Conservation (phyloP, 2,797 vertebrate genomes). For the Neosilurus mollespiculum region DNA sequence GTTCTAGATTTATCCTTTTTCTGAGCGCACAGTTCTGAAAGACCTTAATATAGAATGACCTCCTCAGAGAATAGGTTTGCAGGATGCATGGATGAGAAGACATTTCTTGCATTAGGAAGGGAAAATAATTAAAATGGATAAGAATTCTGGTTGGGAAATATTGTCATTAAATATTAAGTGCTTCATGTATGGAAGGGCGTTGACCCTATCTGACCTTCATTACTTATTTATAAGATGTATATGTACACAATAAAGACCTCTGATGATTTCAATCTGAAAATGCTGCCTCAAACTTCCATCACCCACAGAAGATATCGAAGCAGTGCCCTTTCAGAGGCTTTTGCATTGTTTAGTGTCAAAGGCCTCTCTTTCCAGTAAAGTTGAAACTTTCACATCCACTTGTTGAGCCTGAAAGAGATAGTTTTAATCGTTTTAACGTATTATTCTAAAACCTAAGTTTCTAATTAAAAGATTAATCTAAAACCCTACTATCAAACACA, state of each 20-base stretch:
- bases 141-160: conserved; percentile 34
- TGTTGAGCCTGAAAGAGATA: conserved; percentile 30
- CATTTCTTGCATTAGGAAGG: conserved; percentile 4
- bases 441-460: not conserved
- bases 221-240: conserved; percentile 50
- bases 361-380: conserved; percentile 25
- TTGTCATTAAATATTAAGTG: conserved; percentile 48
- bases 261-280: conserved; percentile 38
- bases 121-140: conserved; percentile 12
- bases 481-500: conserved; percentile 24
- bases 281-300: conserved; percentile 10
- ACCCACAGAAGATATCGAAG: conserved; percentile 6
- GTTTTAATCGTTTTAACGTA: not conserved
- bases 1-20: not conserved
- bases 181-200: conserved; percentile 32
- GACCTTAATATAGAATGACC: not conserved
- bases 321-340: conserved; percentile 31
- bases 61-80: not conserved
- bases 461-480: not conserved
- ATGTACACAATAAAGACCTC: conserved; percentile 45
- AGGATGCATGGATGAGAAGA: not conserved
- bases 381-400: conserved; percentile 38
- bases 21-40: not conserved
- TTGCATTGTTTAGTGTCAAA: conserved; percentile 47
- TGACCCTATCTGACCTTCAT: conserved; percentile 47